These are phyloP conservation scores for Drosophila ambigua DNA, from an alignment of 1,140 invertebrate species.

Conservation along the genomic window DNA sequence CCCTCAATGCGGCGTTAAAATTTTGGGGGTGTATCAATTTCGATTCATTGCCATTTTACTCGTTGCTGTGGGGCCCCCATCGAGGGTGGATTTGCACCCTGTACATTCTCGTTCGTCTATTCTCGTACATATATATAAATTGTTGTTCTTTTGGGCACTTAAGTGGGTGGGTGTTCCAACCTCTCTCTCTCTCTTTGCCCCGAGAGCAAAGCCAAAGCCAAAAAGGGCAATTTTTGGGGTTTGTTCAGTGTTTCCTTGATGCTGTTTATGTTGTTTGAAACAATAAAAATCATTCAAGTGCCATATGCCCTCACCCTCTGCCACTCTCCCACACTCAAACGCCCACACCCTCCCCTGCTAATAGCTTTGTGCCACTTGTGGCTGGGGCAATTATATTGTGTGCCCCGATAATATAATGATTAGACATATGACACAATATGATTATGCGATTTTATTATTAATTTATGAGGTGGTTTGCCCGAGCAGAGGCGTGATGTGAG, in stretches of 20 bases:
- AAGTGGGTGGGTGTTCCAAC: conserved; percentile 58
- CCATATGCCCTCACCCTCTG: conserved; percentile 48
- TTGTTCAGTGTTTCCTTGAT: conserved; percentile 44
- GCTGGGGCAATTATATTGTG: conserved; percentile 51
- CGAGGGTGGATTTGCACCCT: conserved; percentile 72
- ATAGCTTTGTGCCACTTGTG: conserved; percentile 32
- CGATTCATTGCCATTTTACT: conserved; percentile 73
- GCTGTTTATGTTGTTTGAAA: conserved; percentile 22
- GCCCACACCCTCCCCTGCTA: conserved; percentile 20
- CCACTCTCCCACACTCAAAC: too few relatives aligned
- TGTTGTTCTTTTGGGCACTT: conserved; percentile 72
- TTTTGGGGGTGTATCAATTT: conserved; percentile 80
- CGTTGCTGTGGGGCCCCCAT: conserved; percentile 37
- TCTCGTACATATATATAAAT: conserved; percentile 27
- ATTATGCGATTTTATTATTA: conserved; percentile 57
- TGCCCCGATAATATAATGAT: conserved; percentile 35
- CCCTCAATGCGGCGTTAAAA: conserved; percentile 66
- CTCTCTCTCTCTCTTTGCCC: neutral
- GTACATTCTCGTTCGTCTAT: neutral
- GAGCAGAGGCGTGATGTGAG: neutral
- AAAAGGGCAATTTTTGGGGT: conserved; percentile 62
- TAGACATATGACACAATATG: conserved; percentile 52
- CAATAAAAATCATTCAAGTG: conserved; percentile 59
- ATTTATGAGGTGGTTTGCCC: conserved; percentile 25
- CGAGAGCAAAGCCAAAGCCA: conserved; percentile 33